These are phyloP conservation scores for Perccottus glenii DNA, from an alignment of 2,113 vertebrate species.

Conservation along the genomic window DNA sequence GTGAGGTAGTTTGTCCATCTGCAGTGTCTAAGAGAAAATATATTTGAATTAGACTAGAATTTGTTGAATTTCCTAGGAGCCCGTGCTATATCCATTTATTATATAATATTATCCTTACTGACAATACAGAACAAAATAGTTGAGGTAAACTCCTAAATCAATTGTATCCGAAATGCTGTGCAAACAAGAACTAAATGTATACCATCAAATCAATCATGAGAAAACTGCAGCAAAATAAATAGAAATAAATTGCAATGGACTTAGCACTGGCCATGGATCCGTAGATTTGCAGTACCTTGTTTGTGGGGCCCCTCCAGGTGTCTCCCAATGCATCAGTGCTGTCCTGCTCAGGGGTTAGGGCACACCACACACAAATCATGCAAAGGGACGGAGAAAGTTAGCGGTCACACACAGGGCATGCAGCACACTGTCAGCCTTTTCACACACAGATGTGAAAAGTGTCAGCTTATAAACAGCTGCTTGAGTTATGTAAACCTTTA, in stretches of 20 bases:
- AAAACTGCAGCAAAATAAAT: conserved; percentile 61
- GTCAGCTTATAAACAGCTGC: conserved; percentile 52
- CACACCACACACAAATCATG: conserved; percentile 84
- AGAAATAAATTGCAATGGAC: conserved; percentile 63
- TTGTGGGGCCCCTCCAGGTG: conserved; percentile 94
- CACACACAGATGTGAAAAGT: conserved; percentile 64
- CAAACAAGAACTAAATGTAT: conserved; percentile 30
- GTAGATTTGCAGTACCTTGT: conserved; percentile 90
- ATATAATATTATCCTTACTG: too few relatives aligned
- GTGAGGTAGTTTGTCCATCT: conserved; percentile 99
- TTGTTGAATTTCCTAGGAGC: neutral
- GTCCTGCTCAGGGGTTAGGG: conserved; percentile 95
- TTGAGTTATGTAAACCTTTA: conserved; percentile 15
- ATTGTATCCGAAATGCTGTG: conserved; percentile 27
- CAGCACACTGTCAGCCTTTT: conserved; percentile 64
- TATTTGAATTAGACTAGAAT: conserved; percentile 32
- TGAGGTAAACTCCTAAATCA: neutral
- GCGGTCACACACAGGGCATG: conserved; percentile 75
- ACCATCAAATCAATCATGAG: conserved; percentile 44
- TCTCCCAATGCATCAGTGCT: conserved; percentile 99
- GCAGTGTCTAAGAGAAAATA: conserved; percentile 77
- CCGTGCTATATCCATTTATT: neutral
- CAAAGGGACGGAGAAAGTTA: conserved; percentile 88
- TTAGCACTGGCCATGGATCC: conserved; percentile 62
- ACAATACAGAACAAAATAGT: too few relatives aligned